Evolutionary conservation across 37 sponge, comb jelly and placozoan species (phyloP).

Genomic region (Tethya wilhelma): DNA sequence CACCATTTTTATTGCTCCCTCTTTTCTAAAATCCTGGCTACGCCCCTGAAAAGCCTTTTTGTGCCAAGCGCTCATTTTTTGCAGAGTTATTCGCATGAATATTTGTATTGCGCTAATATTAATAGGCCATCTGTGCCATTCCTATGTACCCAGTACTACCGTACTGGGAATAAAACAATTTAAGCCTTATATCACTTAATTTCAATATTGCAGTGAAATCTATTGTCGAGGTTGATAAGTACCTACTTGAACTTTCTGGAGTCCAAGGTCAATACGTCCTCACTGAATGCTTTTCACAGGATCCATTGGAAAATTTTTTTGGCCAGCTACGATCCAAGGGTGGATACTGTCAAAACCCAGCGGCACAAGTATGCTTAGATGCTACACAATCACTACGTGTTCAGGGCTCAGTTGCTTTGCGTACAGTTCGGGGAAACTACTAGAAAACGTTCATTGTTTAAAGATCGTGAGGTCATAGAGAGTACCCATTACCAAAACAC

Average conservation of each 20-base stretch:
- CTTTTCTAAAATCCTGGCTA: too few relatives aligned
- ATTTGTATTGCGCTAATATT: too few relatives aligned
- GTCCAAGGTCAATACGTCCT: constrained; percentile 1
- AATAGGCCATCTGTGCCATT: too few relatives aligned
- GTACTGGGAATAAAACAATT: too few relatives aligned
- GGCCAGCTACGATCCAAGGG: constrained; percentile 20
- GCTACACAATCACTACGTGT: constrained; percentile 4
- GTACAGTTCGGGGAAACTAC: neutral
- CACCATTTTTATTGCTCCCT: too few relatives aligned
- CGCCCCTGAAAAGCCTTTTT: too few relatives aligned
- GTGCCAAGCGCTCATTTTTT: too few relatives aligned
- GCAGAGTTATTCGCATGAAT: too few relatives aligned
- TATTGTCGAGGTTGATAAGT: neutral
- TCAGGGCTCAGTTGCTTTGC: constrained; percentile 6
- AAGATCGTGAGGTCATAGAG: neutral
- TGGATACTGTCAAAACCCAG: constrained; percentile 17
- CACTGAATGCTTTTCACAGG: too few relatives aligned
- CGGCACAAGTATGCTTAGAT: constrained; percentile 6
- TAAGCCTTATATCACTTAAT: too few relatives aligned
- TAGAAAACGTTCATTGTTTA: neutral
- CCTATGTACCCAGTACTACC: too few relatives aligned
- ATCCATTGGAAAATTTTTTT: constrained; percentile 17
- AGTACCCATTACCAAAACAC: too few relatives aligned
- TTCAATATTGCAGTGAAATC: neutral
- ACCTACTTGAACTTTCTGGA: neutral